Evolutionary conservation across 1,140 invertebrate genomes (phyloP), one percentile per base, ranked within the genome.

Genomic region (Rhizoglyphus robini): DNA sequence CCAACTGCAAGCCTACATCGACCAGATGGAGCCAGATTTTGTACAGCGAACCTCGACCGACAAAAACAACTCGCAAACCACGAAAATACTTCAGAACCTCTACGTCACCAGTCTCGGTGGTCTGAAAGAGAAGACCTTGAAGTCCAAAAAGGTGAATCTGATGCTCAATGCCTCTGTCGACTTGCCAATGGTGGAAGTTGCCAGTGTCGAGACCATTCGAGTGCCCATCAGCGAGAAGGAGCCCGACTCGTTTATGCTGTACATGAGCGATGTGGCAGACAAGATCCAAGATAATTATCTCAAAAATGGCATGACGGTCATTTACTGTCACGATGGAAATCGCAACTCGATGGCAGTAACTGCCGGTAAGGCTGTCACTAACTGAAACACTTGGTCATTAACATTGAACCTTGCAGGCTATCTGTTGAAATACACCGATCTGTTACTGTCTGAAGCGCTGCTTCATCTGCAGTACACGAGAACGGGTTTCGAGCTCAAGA

Each of bases 81-180:
- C 54, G 13, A 63, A 63, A 59, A 54, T 63, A n/a, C 61, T 63
- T n/a, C 62, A 63, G 32, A 63, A 63, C 32, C 27, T 65, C 13
- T 63, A 63, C 31, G 32, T 63, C 13, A 63, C 62, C 18, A 63
- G 62, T 27, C 31, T 63, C 11, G 62, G 62, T 57, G 62, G 62
- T 4, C 41, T 63, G 1, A 63, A 15, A 63, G 3, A 4, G 25
- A 63, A 63, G 31, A 20, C 57, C 25, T 34, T 63, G 62, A 63
- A 63, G 31, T 30, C 15, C 54, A n/a, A 63, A 29, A 63, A 63
- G 54, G 27, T 63, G 2, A 63, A 63, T 63, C 23, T 63, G 32
- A 29, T 63, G 32, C 25, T 63, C 18, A 63, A 63, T 59, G 62
- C 62, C 2, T 25, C 62, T 13, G 61, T 57, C 27, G 62, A 63